Evolutionary conservation across 2,797 vertebrate genomes (phyloP).

Genomic region (Taeniopygia guttata): DNA sequence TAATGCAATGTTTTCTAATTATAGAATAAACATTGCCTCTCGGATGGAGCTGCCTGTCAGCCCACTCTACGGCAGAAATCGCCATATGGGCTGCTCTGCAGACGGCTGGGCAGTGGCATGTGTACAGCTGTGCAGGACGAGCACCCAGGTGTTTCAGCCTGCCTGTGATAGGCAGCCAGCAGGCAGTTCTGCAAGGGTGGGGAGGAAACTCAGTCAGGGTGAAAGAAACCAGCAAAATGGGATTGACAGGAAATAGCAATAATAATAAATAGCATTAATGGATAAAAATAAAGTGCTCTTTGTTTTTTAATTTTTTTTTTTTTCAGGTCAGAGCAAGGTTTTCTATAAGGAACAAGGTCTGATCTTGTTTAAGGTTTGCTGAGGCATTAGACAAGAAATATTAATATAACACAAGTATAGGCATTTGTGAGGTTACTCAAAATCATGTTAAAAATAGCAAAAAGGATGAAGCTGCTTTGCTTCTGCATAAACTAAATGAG

Average conservation of each 20-base stretch:
- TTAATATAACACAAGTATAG: neutral
- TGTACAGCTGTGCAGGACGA: slow-evolving; percentile 42
- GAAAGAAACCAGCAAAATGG: neutral
- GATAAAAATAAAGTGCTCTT: neutral
- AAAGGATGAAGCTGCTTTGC: neutral
- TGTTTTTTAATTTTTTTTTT: neutral
- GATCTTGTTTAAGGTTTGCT: neutral
- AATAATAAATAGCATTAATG: neutral
- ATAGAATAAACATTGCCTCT: neutral
- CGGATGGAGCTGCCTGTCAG: slow-evolving; percentile 1
- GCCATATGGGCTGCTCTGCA: slow-evolving; percentile 44
- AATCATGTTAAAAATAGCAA: neutral
- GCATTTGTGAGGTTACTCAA: neutral
- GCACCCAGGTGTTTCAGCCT: slow-evolving; percentile 42
- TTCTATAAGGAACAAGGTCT: neutral
- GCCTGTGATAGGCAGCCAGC: neutral
- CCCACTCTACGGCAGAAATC: neutral
- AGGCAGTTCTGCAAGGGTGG: neutral
- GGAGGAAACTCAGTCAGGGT: neutral
- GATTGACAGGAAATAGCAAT: neutral
- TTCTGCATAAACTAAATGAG: neutral
- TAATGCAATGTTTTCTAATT: neutral
- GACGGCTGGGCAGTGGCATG: slow-evolving; percentile 26
- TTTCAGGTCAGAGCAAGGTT: neutral
- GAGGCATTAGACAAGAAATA: neutral